Conservation (phyloP, 2,113 vertebrate genomes). For the Fregetta grallaria region DNA sequence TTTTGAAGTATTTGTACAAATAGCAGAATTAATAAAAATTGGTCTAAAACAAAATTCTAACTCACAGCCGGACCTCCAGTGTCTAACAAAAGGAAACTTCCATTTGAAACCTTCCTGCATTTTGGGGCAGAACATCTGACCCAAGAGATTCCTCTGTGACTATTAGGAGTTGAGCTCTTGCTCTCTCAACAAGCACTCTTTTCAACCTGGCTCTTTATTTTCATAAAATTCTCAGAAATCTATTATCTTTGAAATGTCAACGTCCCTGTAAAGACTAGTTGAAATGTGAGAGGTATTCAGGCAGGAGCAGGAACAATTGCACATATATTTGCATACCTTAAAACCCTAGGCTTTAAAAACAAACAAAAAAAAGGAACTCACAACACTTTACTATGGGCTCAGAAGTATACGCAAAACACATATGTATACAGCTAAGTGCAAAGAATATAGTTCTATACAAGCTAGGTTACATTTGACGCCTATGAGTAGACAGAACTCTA, state of each 20-base stretch:
- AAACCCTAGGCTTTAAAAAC: neutral
- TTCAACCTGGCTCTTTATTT: neutral
- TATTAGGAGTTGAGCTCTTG: neutral
- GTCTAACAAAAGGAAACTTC: neutral
- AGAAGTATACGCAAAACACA: neutral
- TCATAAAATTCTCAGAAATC: neutral
- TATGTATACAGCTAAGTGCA: neutral
- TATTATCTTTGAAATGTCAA: neutral
- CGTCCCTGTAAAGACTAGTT: neutral
- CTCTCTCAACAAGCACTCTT: neutral
- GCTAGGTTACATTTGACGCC: neutral
- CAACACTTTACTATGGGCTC: neutral
- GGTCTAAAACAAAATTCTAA: neutral
- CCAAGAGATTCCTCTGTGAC: neutral
- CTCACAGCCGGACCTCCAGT: neutral
- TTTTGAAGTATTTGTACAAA: neutral
- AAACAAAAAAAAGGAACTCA: neutral
- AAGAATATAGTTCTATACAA: neutral
- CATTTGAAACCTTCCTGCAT: neutral
- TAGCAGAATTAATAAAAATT: neutral
- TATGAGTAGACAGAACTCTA: neutral
- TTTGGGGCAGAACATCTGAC: neutral
- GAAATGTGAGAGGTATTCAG: neutral
- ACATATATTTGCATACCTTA: neutral
- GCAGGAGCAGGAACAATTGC: neutral